These are phyloP conservation scores for Diabrotica undecimpunctata DNA, from an alignment of 1,140 invertebrate genomes.

Conservation along the genomic window DNA sequence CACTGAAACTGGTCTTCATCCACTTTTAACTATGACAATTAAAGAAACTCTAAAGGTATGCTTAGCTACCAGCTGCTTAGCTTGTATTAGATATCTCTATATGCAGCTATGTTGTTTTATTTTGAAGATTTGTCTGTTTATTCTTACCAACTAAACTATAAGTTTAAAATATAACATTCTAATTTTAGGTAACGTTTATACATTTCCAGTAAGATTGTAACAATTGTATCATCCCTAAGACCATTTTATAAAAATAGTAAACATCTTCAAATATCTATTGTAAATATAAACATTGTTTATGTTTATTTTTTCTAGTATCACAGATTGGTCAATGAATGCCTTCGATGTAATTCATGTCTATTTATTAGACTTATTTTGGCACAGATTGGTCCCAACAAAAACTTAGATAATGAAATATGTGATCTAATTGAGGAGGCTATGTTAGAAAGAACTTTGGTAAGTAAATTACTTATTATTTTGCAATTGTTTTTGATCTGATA, in stretches of 20 bases:
- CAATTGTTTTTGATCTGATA: neutral
- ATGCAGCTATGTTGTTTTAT: too few relatives aligned
- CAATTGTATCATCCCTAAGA: too few relatives aligned
- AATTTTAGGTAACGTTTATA: too few relatives aligned
- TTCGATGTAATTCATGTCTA: conserved; percentile 59
- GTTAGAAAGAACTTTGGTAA: conserved; percentile 48
- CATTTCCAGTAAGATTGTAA: too few relatives aligned
- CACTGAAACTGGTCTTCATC: conserved; percentile 12
- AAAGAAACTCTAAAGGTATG: conserved; percentile 24
- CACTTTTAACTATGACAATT: conserved; percentile 27
- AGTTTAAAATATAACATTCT: too few relatives aligned
- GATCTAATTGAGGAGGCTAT: conserved; percentile 59
- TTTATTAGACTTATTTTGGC: conserved; percentile 60
- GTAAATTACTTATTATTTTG: conserved; percentile 6
- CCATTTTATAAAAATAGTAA: too few relatives aligned
- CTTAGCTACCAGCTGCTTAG: neutral
- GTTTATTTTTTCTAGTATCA: conserved; percentile 42
- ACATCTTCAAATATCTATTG: too few relatives aligned
- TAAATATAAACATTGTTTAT: neutral
- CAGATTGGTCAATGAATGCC: conserved; percentile 48
- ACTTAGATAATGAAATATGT: conserved; percentile 60
- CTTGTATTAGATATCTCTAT: neutral
- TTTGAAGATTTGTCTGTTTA: too few relatives aligned
- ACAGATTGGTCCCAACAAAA: conserved; percentile 59
- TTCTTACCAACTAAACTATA: too few relatives aligned